These are phyloP conservation scores for Mus caroli DNA, from an alignment of 2,797 vertebrate species.

Conservation along the genomic window DNA sequence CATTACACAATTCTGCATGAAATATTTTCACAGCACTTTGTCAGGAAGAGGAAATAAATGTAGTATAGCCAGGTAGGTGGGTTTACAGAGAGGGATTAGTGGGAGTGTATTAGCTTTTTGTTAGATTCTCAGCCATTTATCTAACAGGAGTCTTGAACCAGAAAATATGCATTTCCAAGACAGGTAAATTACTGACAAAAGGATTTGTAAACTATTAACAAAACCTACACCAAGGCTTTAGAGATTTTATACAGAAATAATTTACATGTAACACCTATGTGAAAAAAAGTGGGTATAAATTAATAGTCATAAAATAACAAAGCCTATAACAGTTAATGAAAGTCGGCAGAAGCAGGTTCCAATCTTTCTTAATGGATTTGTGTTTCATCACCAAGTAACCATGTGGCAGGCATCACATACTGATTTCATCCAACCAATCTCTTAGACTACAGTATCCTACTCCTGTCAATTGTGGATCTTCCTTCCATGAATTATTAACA, in stretches of 20 bases:
- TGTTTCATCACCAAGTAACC: background rate
- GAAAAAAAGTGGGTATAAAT: background rate
- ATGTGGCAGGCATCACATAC: background rate
- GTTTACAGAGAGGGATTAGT: background rate
- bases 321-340: background rate
- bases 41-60: background rate
- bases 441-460: background rate
- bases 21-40: background rate
- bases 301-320: slow-evolving; percentile 1
- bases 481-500: background rate
- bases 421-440: background rate
- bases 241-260: slow-evolving; percentile 26
- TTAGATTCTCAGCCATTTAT: background rate
- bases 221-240: background rate
- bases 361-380: slow-evolving; percentile 10
- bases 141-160: background rate
- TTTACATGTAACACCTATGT: slow-evolving; percentile 9
- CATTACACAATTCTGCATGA: background rate
- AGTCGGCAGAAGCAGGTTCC: background rate
- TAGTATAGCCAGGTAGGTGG: background rate
- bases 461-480: background rate
- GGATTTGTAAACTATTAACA: slow-evolving; percentile 5
- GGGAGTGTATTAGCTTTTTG: background rate
- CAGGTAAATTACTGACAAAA: background rate
- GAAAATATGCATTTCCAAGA: slow-evolving; percentile 6